Base-by-base conservation (phyloP, 2,888 invertebrate genomes). In the Cheilosia vernalis region DNA sequence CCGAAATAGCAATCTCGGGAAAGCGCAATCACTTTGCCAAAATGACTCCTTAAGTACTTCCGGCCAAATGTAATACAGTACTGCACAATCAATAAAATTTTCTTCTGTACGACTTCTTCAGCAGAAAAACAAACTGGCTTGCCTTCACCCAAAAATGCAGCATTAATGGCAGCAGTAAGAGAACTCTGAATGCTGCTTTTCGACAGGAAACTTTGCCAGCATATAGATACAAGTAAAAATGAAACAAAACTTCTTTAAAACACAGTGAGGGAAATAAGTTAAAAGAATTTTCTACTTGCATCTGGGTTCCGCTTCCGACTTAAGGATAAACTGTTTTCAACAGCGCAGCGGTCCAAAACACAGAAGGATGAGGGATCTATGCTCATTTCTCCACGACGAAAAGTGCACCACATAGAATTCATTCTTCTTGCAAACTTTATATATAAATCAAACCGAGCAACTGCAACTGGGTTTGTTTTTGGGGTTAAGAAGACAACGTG, bases 41-140 rank as follows among this genome's bases (percentile, higher is more conserved):
- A 79, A 70, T 79, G 51, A 79, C 70, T 70, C 64, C 58, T 79
- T 44, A 60, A 64, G 58, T 64, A 64, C 70, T 72, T 79, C 70
- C 78, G 58, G 70, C 30, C 49, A 79, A 49, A 79, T 72, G 70
- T 64, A 64, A 56, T 42, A 64, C 70, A 51, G 40, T 42, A 56
- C 24, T 63, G 10, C 27, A 58, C 64, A 58, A 72, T 70, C 70
- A 79, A 64, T 72, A 72, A 64, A 70, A 27, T 72, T 58, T 49
- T 40, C 42, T 56, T 10, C 42, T 58, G 30, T 78, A 63, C 56
- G 40, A 44, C 53, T 77, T 10, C 61, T 69, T 13, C 40, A 49
- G 21, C 37, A 61, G 47, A 55, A 47, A 77, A 63, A 17, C 44
- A 55, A 69, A 61, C 55, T 63, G 19, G 56, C 47, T 69, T 37